A percentile compares a stretch with the other conserved stretches of the same genome.
Conservation (phyloP, 1,140 invertebrate species). For the Aphis craccivora region DNA sequence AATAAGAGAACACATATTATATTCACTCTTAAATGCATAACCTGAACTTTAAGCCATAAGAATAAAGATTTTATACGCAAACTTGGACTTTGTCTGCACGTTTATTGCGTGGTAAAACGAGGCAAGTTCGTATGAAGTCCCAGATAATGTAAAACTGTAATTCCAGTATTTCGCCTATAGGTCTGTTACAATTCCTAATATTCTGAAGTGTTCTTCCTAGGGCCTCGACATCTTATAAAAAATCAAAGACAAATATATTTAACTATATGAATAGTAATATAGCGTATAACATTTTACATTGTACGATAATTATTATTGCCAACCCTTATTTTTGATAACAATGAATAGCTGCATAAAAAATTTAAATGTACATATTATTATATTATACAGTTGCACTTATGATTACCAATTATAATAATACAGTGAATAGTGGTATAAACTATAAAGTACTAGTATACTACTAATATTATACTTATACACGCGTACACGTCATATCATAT, state of each 20-base stretch:
- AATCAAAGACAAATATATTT: neutral
- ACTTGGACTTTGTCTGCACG: too few species aligned
- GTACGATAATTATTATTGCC: neutral
- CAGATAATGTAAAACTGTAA: constrained; percentile 59
- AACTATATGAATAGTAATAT: neutral
- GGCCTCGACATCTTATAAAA: neutral
- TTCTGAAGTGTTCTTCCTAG: neutral
- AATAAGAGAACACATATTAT: too few species aligned
- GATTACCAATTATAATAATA: neutral
- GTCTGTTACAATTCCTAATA: neutral
- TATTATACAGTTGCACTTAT: neutral
- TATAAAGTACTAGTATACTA: neutral
- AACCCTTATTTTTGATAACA: neutral
- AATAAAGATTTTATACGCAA: too few species aligned
- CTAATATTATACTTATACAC: neutral
- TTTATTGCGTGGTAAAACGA: constrained; percentile 62
- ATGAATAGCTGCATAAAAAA: neutral
- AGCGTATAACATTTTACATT: neutral
- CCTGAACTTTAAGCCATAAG: too few species aligned
- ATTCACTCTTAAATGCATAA: too few species aligned
- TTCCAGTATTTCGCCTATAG: constrained; percentile 55
- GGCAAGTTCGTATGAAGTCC: constrained; percentile 64
- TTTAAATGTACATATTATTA: neutral
- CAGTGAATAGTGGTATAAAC: neutral
- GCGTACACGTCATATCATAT: neutral